phyloP scores from a whole-genome alignment of 92 coral and sea anemone species.

The Parazoanthus swiftii region DNA sequence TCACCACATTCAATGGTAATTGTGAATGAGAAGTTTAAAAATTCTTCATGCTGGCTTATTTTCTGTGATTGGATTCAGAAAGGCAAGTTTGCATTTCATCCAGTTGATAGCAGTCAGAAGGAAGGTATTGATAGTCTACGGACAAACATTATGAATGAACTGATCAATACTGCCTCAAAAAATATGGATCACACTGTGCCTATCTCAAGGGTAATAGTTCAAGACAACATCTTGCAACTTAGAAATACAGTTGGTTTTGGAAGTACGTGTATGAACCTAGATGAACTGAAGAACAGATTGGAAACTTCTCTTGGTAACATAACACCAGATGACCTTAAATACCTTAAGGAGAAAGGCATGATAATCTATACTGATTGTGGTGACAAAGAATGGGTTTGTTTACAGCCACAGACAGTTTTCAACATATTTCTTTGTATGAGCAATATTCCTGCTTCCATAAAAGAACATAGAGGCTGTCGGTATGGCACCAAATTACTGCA shows the following conservation, averaged over 20 bases:
- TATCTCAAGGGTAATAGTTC: background rate
- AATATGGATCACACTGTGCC: background rate
- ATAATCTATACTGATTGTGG: background rate
- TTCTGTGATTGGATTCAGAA: background rate
- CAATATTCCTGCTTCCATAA: background rate
- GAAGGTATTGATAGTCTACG: background rate
- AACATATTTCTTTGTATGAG: background rate
- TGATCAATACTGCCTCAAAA: background rate
- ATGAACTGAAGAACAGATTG: background rate
- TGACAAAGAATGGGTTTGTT: background rate
- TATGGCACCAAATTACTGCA: background rate
- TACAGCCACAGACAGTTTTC: background rate
- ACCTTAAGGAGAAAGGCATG: background rate
- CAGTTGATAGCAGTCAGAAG: background rate
- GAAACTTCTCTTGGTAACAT: background rate
- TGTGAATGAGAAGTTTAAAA: background rate
- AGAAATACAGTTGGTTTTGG: background rate
- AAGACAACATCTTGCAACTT: background rate
- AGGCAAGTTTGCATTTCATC: background rate
- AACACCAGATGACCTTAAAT: background rate
- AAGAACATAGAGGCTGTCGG: background rate
- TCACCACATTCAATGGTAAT: background rate
- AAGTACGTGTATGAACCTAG: background rate
- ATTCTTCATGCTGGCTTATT: background rate
- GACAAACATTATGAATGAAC: background rate